A percentile compares a stretch with the other conserved stretches of the same genome.
Evolutionary conservation across 2,888 invertebrate species (phyloP).

Genomic region (Priocnemis perturbator): DNA sequence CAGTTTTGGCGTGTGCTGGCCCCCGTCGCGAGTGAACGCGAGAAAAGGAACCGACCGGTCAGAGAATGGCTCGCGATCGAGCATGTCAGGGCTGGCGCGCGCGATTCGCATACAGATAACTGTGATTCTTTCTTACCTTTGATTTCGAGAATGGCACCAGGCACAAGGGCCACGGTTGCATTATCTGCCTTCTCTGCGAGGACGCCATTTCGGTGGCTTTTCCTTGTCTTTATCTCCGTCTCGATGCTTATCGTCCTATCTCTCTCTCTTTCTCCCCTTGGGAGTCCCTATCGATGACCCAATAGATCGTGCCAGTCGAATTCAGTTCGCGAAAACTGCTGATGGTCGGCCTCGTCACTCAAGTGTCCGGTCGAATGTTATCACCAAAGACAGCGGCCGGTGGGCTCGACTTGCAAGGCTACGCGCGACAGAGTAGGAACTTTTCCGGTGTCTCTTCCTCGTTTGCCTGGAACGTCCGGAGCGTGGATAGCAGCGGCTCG

Average conservation of each 20-base stretch:
- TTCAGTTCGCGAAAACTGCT: too few relatives aligned
- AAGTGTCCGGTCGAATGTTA: too few relatives aligned
- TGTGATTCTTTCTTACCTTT: conserved; percentile 64
- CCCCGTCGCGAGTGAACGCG: too few relatives aligned
- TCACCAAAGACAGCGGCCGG: not conserved
- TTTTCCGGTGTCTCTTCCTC: not conserved
- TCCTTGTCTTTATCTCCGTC: not conserved
- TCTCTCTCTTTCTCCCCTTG: not conserved
- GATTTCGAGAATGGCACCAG: conserved; percentile 64
- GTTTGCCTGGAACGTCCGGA: conserved; percentile 4
- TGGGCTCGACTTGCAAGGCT: conserved; percentile 1
- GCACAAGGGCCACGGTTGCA: conserved; percentile 73
- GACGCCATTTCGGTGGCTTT: not conserved
- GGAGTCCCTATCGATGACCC: too few relatives aligned
- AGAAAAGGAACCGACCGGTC: too few relatives aligned
- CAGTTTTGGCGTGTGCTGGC: too few relatives aligned
- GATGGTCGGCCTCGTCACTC: too few relatives aligned
- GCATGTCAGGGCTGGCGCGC: too few relatives aligned
- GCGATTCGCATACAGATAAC: conserved; percentile 5
- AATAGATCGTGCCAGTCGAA: too few relatives aligned
- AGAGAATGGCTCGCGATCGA: too few relatives aligned
- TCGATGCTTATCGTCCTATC: conserved; percentile 4
- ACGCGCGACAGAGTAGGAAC: conserved; percentile 2
- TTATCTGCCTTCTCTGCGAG: conserved; percentile 65
- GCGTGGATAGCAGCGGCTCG: too few relatives aligned